Evolutionary conservation across 2,888 invertebrate genomes (phyloP).

Genomic region (Cataglyphis altisquamis): DNA sequence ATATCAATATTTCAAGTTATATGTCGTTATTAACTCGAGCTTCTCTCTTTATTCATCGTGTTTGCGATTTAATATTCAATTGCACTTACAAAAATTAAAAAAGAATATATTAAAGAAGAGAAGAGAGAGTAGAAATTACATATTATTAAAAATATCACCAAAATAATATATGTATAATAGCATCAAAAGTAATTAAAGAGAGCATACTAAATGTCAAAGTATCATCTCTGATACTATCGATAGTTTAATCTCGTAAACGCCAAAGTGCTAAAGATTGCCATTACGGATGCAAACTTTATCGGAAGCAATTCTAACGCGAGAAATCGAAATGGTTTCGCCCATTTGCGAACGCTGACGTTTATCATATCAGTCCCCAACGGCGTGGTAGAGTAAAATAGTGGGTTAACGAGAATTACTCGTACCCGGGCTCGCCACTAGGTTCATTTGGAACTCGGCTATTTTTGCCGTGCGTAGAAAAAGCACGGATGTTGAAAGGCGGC

Average conservation of each 20-base stretch:
- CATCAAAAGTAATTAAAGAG: not conserved
- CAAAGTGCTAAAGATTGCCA: not conserved
- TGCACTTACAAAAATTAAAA: not conserved
- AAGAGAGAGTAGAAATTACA: not conserved
- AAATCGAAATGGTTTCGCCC: slow-evolving; percentile 26
- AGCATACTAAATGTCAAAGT: not conserved
- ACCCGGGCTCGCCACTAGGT: slow-evolving; percentile 33
- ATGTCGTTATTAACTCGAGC: not conserved
- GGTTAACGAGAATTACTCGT: slow-evolving; percentile 58
- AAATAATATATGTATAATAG: not conserved
- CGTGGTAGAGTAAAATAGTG: slow-evolving; percentile 45
- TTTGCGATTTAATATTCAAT: not conserved
- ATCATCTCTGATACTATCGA: not conserved
- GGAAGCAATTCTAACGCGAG: slow-evolving; percentile 32
- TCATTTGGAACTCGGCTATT: slow-evolving; percentile 41
- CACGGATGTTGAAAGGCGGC: slow-evolving; percentile 44
- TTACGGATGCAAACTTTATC: slow-evolving; percentile 13
- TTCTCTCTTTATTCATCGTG: no score
- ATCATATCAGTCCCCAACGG: slow-evolving; percentile 44
- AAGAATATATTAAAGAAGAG: not conserved
- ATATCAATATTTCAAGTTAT: not conserved
- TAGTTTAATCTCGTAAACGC: slow-evolving; percentile 1
- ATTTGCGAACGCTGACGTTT: slow-evolving; percentile 47
- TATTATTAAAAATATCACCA: not conserved
- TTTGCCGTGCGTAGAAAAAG: slow-evolving; percentile 41